Conservation (phyloP, 2,797 vertebrate genomes). For the Hipposideros larvatus region DNA sequence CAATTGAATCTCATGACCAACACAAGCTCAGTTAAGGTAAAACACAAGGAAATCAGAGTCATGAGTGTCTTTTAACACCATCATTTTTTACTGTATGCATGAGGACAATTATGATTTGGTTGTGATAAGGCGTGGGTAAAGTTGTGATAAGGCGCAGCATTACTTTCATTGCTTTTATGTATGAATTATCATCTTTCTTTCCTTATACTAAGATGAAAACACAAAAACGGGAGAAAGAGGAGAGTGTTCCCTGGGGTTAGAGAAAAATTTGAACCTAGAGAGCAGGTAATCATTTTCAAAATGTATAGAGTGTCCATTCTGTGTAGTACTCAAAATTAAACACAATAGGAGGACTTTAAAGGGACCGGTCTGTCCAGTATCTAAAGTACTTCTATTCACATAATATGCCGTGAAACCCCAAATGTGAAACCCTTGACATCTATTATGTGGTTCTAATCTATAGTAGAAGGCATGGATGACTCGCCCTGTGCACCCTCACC, state of each 20-base stretch:
- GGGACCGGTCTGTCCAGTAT: neutral
- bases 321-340: constrained; percentile 30
- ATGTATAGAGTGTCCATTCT: neutral
- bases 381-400: constrained; percentile 17
- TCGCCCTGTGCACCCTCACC: neutral
- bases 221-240: neutral
- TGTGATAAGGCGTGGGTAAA: neutral
- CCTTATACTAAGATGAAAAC: constrained; percentile 12
- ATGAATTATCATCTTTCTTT: neutral
- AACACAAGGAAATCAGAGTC: neutral
- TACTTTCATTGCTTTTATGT: neutral
- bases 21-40: neutral
- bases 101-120: neutral
- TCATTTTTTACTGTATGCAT: neutral
- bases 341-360: constrained; percentile 31
- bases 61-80: neutral
- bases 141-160: too few species aligned
- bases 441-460: neutral
- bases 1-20: neutral
- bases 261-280: constrained; percentile 19
- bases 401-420: neutral
- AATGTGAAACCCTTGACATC: neutral
- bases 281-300: constrained; percentile 40
- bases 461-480: neutral
- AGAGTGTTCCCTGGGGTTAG: neutral